Percentiles rank a stretch among this genome's conserved stretches.
Evolutionary conservation across 2,888 invertebrate species (phyloP).

Genomic region (Drosophila incognita): DNA sequence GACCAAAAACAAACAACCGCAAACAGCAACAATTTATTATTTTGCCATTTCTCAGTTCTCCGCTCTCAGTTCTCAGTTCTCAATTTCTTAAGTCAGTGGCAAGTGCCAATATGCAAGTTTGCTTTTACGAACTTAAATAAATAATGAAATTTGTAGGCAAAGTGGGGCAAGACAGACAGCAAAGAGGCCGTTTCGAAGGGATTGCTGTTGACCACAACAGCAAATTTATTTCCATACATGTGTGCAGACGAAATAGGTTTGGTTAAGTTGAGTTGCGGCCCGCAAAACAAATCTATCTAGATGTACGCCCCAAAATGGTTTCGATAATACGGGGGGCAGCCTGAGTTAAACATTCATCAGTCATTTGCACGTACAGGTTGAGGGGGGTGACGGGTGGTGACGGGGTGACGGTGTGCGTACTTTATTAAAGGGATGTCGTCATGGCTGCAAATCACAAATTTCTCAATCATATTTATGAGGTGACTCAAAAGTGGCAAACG

Average conservation of each 20-base stretch:
- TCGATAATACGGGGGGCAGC: constrained; percentile 25
- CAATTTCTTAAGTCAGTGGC: constrained; percentile 14
- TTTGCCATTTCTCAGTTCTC: constrained; percentile 54
- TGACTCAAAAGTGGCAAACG: not conserved
- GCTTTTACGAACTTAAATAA: constrained; percentile 72
- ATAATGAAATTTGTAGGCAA: constrained; percentile 73
- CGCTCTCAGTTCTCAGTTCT: constrained; percentile 7
- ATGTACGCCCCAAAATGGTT: constrained; percentile 19
- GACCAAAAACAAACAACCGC: constrained; percentile 53
- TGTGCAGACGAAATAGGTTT: constrained; percentile 33
- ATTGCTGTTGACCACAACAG: constrained; percentile 35
- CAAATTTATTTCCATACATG: not conserved
- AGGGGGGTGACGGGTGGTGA: not conserved
- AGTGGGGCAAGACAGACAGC: constrained; percentile 44
- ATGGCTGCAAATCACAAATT: constrained; percentile 57
- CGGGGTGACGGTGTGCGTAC: not conserved
- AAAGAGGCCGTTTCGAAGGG: constrained; percentile 13
- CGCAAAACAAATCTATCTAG: constrained; percentile 51
- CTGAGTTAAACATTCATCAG: constrained; percentile 41
- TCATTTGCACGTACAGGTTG: constrained; percentile 41
- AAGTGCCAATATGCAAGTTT: constrained; percentile 73
- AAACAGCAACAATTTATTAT: constrained; percentile 76
- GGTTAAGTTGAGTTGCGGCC: constrained; percentile 40
- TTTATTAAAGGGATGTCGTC: constrained; percentile 44
- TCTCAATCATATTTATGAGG: constrained; percentile 69